Evolutionary conservation across 2,888 invertebrate species (phyloP).

Genomic region (Horisme vitalbata): DNA sequence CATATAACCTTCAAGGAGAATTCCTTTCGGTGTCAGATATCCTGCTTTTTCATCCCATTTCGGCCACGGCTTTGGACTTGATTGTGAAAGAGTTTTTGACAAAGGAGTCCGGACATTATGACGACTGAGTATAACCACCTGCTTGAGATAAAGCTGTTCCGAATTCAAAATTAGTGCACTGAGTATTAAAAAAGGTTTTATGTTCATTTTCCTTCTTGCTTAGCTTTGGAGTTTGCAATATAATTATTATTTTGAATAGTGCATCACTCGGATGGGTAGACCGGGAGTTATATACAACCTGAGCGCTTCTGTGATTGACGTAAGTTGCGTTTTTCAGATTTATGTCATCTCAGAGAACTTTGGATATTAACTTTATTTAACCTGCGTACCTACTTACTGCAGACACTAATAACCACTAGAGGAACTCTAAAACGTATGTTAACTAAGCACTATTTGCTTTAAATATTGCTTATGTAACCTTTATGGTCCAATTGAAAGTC

Average conservation of each 20-base stretch:
- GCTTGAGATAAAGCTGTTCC: slow-evolving; percentile 37
- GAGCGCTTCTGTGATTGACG: too few relatives aligned
- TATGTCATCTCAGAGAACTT: too few relatives aligned
- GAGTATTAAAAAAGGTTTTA: slow-evolving; percentile 14
- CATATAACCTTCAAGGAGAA: slow-evolving; percentile 60
- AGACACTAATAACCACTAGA: too few relatives aligned
- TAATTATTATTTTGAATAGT: too few relatives aligned
- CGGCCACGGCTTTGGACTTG: slow-evolving; percentile 61
- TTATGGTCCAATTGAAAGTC: background rate
- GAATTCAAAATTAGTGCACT: slow-evolving; percentile 22
- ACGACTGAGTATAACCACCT: slow-evolving; percentile 62
- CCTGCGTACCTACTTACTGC: too few relatives aligned
- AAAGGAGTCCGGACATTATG: slow-evolving; percentile 66
- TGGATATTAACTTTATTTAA: too few relatives aligned
- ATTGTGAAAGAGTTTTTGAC: slow-evolving; percentile 48
- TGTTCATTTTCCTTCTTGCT: slow-evolving; percentile 14
- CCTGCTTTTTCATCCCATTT: slow-evolving; percentile 57
- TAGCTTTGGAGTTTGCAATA: too few relatives aligned
- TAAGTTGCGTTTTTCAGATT: too few relatives aligned
- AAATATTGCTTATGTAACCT: background rate
- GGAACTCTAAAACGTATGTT: too few relatives aligned
- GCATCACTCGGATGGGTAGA: too few relatives aligned
- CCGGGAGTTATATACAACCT: too few relatives aligned
- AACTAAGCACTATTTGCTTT: background rate
- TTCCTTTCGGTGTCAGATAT: slow-evolving; percentile 60